phyloP scores from a whole-genome alignment of 1,140 invertebrate species.

The Drosophila paulistorum region DNA sequence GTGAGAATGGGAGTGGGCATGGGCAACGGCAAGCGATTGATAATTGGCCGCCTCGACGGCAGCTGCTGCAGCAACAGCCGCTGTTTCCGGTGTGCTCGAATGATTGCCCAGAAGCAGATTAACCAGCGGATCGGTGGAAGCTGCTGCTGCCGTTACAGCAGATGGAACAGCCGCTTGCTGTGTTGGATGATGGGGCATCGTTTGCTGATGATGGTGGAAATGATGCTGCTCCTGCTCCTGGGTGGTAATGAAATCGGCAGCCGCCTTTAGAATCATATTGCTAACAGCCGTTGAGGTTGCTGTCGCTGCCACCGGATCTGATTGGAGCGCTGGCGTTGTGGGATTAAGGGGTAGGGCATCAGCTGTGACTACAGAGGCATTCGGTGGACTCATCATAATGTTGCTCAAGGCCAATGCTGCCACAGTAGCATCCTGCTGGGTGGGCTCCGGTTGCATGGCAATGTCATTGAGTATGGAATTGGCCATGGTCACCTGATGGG shows the following conservation, averaged over 20 bases:
- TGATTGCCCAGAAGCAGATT: conserved; percentile 53
- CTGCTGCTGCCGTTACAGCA: conserved; percentile 29
- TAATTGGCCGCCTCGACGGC: conserved; percentile 59
- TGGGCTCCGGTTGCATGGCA: conserved; percentile 77
- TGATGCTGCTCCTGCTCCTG: conserved; percentile 82
- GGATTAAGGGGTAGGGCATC: conserved; percentile 76
- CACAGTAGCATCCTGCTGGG: conserved; percentile 74
- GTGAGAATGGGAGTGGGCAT: conserved; percentile 23
- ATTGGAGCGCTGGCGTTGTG: conserved; percentile 56
- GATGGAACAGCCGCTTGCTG: conserved; percentile 33
- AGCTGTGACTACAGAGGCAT: conserved; percentile 71
- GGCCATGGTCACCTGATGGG: conserved; percentile 81
- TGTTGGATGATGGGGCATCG: conserved; percentile 38
- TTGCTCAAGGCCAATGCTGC: conserved; percentile 76
- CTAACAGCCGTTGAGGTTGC: conserved; percentile 87
- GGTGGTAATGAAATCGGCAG: conserved; percentile 86
- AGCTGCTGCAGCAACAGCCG: conserved; percentile 45
- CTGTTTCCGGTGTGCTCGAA: conserved; percentile 44
- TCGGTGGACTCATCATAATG: conserved; percentile 81
- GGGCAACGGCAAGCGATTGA: conserved; percentile 47
- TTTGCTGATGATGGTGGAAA: conserved; percentile 51
- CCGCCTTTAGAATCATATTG: conserved; percentile 87
- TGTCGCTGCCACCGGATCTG: conserved; percentile 73
- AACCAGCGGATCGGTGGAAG: conserved; percentile 45
- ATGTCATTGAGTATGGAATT: conserved; percentile 81